A percentile compares a stretch with the other conserved stretches of the same genome.
phyloP scores from a whole-genome alignment of 1,140 invertebrate species.

The Scaptomyza hsui region DNA sequence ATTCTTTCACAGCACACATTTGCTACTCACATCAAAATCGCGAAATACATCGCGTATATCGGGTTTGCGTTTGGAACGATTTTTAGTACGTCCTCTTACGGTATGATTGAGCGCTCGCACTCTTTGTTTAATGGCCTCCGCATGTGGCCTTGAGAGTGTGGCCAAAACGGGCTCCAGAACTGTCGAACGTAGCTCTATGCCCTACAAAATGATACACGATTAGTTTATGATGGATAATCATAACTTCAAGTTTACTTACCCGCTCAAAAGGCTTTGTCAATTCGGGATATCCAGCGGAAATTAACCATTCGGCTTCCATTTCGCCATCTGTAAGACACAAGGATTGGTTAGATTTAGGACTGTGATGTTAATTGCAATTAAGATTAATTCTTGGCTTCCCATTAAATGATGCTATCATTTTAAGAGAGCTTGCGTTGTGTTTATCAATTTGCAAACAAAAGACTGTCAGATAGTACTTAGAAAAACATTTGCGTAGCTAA shows the following conservation, averaged over 20 bases:
- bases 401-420: no score
- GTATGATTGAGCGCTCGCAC: conserved; percentile 92
- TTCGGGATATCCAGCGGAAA: conserved; percentile 79
- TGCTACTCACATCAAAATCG: conserved; percentile 88
- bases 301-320: conserved; percentile 82
- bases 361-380: no score
- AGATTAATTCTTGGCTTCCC: no score
- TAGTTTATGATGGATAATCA: not conserved
- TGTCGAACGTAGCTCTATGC: conserved; percentile 68
- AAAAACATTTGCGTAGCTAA: no score
- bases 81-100: conserved; percentile 88
- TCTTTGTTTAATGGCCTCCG: conserved; percentile 90
- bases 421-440: no score
- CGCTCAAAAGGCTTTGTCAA: conserved; percentile 81
- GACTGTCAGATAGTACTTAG: no score
- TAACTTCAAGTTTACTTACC: conserved; percentile 44
- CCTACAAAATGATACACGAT: conserved; percentile 42
- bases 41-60: conserved; percentile 92
- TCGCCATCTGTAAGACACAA: conserved; percentile 70
- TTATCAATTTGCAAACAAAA: no score
- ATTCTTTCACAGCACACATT: no score
- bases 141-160: conserved; percentile 87
- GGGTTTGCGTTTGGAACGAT: conserved; percentile 86
- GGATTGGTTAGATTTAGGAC: not conserved
- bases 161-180: conserved; percentile 75